phyloP scores from a whole-genome alignment of 2,888 invertebrate genomes.

The Drosophila cognata region DNA sequence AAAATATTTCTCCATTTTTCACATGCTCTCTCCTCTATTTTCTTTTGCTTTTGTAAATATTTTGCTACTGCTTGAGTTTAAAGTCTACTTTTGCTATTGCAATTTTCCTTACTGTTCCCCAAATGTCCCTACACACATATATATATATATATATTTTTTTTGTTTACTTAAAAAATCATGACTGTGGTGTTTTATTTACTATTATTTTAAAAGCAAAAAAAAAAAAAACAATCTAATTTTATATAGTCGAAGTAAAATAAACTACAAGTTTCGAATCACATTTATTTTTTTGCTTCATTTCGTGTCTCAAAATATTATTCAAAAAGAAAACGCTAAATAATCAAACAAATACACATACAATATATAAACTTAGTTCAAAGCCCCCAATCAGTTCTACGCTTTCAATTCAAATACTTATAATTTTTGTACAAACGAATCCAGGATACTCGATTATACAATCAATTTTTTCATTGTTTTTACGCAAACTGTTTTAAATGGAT shows the following conservation, averaged over 20 bases:
- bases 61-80: slow-evolving; percentile 52
- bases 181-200: slow-evolving; percentile 83
- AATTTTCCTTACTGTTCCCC: slow-evolving; percentile 30
- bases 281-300: slow-evolving; percentile 13
- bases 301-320: slow-evolving; percentile 5
- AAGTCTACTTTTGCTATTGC: slow-evolving; percentile 26
- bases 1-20: slow-evolving; percentile 7
- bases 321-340: slow-evolving; percentile 13
- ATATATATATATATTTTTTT: slow-evolving; percentile 39
- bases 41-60: slow-evolving; percentile 67
- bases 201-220: slow-evolving; percentile 64
- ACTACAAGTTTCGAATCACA: slow-evolving; percentile 27
- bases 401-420: neutral
- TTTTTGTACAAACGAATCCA: neutral
- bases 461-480: slow-evolving; percentile 21
- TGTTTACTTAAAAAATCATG: slow-evolving; percentile 69
- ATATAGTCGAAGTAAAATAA: slow-evolving; percentile 44
- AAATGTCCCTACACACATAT: slow-evolving; percentile 21
- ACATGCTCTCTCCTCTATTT: slow-evolving; percentile 5
- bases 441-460: slow-evolving; percentile 6
- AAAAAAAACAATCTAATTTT: slow-evolving; percentile 44
- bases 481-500: slow-evolving; percentile 40
- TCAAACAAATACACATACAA: slow-evolving; percentile 1
- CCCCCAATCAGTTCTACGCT: neutral
- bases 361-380: neutral